phyloP scores from a whole-genome alignment of 1,140 invertebrate genomes.

The Drosophila pandora region DNA sequence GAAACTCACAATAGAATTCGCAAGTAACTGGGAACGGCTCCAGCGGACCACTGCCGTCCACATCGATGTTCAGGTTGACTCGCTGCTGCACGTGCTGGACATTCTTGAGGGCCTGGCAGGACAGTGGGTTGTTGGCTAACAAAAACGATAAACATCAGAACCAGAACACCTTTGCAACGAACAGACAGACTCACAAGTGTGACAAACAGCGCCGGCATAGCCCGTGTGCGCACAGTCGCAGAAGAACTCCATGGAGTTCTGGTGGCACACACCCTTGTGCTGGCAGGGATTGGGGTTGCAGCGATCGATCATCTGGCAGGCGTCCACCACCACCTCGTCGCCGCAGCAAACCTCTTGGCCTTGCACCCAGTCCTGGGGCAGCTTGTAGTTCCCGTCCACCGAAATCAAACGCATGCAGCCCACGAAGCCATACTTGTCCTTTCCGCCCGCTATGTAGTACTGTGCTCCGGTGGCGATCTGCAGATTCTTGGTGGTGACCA shows the following conservation, averaged over 20 bases:
- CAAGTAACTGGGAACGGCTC: constrained; percentile 96
- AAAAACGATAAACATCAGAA: background rate
- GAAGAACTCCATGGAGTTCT: constrained; percentile 95
- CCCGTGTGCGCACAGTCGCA: constrained; percentile 96
- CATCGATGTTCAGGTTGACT: constrained; percentile 93
- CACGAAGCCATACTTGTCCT: constrained; percentile 87
- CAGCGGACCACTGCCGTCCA: constrained; percentile 97
- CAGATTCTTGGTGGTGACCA: constrained; percentile 90
- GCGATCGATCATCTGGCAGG: constrained; percentile 94
- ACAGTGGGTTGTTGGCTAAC: constrained; percentile 92
- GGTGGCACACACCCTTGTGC: constrained; percentile 95
- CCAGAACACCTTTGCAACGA: background rate
- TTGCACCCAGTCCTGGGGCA: constrained; percentile 91
- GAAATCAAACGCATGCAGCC: constrained; percentile 96
- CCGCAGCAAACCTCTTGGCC: constrained; percentile 92
- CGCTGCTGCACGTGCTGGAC: constrained; percentile 88
- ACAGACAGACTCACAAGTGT: constrained; percentile 88
- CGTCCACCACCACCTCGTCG: constrained; percentile 92
- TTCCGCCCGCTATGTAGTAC: constrained; percentile 90
- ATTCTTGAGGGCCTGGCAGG: constrained; percentile 94
- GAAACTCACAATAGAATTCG: constrained; percentile 88
- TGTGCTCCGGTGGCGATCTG: constrained; percentile 90
- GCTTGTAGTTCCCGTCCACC: constrained; percentile 93
- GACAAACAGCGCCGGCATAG: constrained; percentile 98
- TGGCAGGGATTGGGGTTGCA: constrained; percentile 99